A percentile compares a stretch with the other conserved stretches of the same genome.
These are phyloP conservation scores for Liparis tanakae DNA, from an alignment of 2,797 vertebrate species.

Conservation along the genomic window DNA sequence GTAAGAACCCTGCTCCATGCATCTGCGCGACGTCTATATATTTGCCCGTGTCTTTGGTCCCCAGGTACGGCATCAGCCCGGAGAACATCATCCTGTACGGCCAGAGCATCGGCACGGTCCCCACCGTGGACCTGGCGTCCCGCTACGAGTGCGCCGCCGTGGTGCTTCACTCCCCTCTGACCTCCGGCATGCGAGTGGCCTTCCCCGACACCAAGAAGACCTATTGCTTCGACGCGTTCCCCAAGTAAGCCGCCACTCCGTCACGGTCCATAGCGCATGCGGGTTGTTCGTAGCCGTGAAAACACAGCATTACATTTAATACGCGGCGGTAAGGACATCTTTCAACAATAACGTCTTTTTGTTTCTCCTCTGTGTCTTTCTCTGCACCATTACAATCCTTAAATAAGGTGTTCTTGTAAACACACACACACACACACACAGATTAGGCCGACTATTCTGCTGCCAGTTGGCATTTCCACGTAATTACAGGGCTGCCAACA, in stretches of 20 bases:
- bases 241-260: slow-evolving; percentile 86
- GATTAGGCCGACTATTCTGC: slow-evolving; percentile 24
- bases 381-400: slow-evolving; percentile 7
- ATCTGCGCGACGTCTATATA: not conserved
- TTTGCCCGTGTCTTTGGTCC: not conserved
- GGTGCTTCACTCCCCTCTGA: slow-evolving; percentile 93
- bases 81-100: slow-evolving; percentile 96
- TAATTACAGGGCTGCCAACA: slow-evolving; percentile 50
- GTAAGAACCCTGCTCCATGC: no score
- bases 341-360: not conserved
- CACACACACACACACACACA: slow-evolving; percentile 17
- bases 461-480: slow-evolving; percentile 41
- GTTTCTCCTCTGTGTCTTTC: not conserved
- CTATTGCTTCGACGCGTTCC: slow-evolving; percentile 96
- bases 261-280: rapidly evolving
- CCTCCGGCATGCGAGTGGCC: slow-evolving; percentile 95
- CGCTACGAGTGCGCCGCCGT: slow-evolving; percentile 95
- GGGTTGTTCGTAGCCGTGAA: not conserved
- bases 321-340: not conserved
- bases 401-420: slow-evolving; percentile 30
- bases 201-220: slow-evolving; percentile 98
- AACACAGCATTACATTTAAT: not conserved
- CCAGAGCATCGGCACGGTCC: slow-evolving; percentile 96
- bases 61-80: slow-evolving; percentile 93
- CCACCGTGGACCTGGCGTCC: slow-evolving; percentile 94